Evolutionary conservation across 2,797 vertebrate genomes (phyloP).

Genomic region (Gymnopithys bicolor): DNA sequence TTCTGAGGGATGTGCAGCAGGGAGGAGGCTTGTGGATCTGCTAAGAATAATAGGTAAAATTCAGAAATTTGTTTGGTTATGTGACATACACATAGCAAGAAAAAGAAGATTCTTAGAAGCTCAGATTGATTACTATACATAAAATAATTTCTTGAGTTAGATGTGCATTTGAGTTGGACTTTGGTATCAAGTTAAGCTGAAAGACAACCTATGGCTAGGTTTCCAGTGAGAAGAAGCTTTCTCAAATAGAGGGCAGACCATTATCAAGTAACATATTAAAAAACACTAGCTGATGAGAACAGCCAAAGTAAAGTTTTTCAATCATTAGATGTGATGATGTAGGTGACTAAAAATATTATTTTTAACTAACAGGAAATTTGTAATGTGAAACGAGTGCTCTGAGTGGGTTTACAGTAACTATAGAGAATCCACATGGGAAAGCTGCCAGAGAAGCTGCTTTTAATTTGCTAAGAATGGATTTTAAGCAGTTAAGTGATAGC

Average conservation of each 20-base stretch:
- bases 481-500: background rate
- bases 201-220: background rate
- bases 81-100: background rate
- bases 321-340: background rate
- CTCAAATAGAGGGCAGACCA: background rate
- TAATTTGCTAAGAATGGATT: slow-evolving; percentile 42
- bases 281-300: background rate
- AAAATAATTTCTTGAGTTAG: background rate
- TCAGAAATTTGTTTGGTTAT: background rate
- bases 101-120: background rate
- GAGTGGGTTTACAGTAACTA: background rate
- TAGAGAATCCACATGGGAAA: background rate
- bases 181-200: background rate
- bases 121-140: background rate
- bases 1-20: background rate
- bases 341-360: background rate
- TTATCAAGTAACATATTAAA: background rate
- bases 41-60: background rate
- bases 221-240: background rate
- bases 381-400: background rate
- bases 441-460: slow-evolving; percentile 18
- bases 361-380: background rate
- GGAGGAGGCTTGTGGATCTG: background rate
- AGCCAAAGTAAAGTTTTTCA: background rate
- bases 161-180: background rate